Base-by-base conservation (phyloP, 2,888 invertebrate genomes). In the Andricus quercusramuli region DNA sequence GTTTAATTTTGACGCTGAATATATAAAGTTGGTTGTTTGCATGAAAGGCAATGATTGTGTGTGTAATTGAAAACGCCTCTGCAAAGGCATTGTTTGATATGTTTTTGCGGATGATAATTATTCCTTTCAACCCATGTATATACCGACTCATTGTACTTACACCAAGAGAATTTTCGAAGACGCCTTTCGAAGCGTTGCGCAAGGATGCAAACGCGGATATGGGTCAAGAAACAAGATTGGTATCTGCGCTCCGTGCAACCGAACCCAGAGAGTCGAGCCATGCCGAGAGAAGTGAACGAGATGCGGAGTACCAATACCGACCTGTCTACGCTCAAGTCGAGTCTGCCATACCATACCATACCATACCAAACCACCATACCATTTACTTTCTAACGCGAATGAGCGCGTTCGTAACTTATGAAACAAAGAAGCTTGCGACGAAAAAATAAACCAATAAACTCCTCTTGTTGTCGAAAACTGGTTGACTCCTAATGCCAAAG, bases 161-260 rank as follows among this genome's bases (percentile, higher is more conserved):
- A 51, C 51, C 79, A 67, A 83, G 83, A 82, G 86, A 88, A 89
- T 90, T 85, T 88, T 89, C 90, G 89, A 90, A 90, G 90, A 90
- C 88, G 88, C 89, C 90, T 86, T 90, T 90, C 88, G 86, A 88
- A 87, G 85, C 78, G 87, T 92, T 92, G 92, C 92, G 91, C 92
- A 92, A 92, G 90, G 91, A 91, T 90, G 91, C 91, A 90, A 92
- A 91, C 89, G 90, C 91, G 91, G 91, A 92, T 92, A 92, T 92
- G 90, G 92, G 92, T 92, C 92, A 92, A 92, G 92, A 92, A 92
- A 90, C 90, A 91, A 92, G 92, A 92, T 92, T 92, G 91, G 90
- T 92, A 92, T 92, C 92, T 91, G 89, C 85, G 77, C 83, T 84
- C 85, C 85, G 86, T 86, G 88, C 88, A 87, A 86, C 85, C 87